phyloP scores from a whole-genome alignment of 1,140 invertebrate species.

The Drosophila eugracilis region DNA sequence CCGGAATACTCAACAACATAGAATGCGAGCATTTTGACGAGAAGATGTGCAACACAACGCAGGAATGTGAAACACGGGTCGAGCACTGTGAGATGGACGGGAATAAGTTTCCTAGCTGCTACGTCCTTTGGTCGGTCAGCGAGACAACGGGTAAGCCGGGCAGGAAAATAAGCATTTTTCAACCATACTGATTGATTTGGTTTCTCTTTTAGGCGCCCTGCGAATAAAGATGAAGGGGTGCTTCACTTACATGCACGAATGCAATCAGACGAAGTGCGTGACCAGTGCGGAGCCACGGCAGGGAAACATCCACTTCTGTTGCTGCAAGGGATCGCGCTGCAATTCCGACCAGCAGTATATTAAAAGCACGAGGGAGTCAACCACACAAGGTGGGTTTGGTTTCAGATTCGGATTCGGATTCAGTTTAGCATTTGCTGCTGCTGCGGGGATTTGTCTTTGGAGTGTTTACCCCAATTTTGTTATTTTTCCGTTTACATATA shows the following conservation, averaged over 20 bases:
- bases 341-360: slow-evolving; percentile 92
- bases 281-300: slow-evolving; percentile 88
- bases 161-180: neutral
- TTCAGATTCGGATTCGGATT: slow-evolving; percentile 72
- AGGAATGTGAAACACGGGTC: slow-evolving; percentile 51
- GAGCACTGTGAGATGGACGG: slow-evolving; percentile 68
- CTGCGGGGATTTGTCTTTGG: slow-evolving; percentile 16
- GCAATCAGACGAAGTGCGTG: slow-evolving; percentile 90
- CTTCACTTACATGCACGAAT: slow-evolving; percentile 91
- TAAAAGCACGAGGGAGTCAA: slow-evolving; percentile 88
- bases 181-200: slow-evolving; percentile 23
- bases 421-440: slow-evolving; percentile 3
- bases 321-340: slow-evolving; percentile 95
- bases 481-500: slow-evolving; percentile 49
- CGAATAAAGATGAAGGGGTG: slow-evolving; percentile 89
- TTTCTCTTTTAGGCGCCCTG: slow-evolving; percentile 44
- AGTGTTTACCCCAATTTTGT: slow-evolving; percentile 80
- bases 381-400: slow-evolving; percentile 81
- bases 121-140: slow-evolving; percentile 86
- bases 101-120: slow-evolving; percentile 84
- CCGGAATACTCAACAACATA: slow-evolving; percentile 67
- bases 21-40: slow-evolving; percentile 76
- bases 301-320: slow-evolving; percentile 92
- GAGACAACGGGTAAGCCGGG: slow-evolving; percentile 84
- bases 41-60: slow-evolving; percentile 53